phyloP scores from a whole-genome alignment of 2,797 vertebrate genomes.

The Gymnothorax javanicus region DNA sequence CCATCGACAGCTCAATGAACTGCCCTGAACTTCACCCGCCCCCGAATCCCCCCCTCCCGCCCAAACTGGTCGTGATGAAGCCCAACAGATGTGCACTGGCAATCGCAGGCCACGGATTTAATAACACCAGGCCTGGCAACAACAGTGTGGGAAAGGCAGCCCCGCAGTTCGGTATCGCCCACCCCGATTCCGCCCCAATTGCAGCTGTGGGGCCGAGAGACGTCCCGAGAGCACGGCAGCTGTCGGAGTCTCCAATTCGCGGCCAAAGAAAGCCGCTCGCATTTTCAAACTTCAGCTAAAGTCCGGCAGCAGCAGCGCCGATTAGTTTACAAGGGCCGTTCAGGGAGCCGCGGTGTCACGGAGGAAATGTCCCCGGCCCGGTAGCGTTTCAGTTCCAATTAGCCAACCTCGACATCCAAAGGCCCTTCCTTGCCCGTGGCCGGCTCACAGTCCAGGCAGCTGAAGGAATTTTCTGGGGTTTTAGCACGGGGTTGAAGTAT shows the following conservation, averaged over 20 bases:
- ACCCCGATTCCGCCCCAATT: conserved; percentile 48
- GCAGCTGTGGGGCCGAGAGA: conserved; percentile 72
- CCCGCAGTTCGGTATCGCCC: conserved; percentile 48
- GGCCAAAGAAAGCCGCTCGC: conserved; percentile 18
- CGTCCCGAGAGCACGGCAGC: conserved; percentile 38
- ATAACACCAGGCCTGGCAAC: conserved; percentile 48
- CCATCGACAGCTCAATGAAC: conserved; percentile 43
- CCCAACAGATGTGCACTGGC: conserved; percentile 42
- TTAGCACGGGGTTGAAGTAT: neutral
- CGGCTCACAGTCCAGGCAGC: neutral
- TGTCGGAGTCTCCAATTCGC: conserved; percentile 29
- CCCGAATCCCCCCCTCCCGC: conserved; percentile 15
- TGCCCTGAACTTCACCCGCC: conserved; percentile 19
- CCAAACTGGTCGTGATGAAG: conserved; percentile 34
- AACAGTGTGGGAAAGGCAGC: conserved; percentile 64
- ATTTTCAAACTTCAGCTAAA: neutral
- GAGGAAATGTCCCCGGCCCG: neutral
- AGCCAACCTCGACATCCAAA: neutral
- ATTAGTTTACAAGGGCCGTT: neutral
- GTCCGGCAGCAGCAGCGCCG: neutral
- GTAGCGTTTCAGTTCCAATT: neutral
- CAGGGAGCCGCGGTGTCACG: neutral
- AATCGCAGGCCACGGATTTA: conserved; percentile 43
- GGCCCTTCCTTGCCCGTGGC: neutral
- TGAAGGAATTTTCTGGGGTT: conserved; percentile 4